Conservation (phyloP, 2,888 invertebrate species). For the Drosophila ezoana region DNA sequence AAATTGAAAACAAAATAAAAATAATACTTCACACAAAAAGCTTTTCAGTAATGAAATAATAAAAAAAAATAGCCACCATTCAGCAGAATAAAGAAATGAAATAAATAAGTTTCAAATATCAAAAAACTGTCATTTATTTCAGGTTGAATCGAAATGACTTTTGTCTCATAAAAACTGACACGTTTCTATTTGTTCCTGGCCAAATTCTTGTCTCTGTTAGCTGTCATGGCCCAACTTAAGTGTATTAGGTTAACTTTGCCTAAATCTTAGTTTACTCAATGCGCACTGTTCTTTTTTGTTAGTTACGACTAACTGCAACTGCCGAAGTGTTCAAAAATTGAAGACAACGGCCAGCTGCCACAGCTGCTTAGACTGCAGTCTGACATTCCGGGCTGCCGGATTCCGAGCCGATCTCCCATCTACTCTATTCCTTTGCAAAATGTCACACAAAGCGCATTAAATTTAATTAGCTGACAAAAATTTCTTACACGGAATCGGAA, state of each 20-base stretch:
- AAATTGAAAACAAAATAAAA: too few relatives aligned
- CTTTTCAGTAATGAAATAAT: conserved; percentile 7
- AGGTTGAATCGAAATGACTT: conserved; percentile 12
- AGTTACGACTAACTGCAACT: conserved; percentile 18
- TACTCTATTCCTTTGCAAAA: conserved; percentile 19
- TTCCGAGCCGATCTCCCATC: background rate
- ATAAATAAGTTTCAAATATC: background rate
- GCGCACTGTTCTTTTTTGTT: background rate
- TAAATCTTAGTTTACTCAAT: conserved; percentile 24
- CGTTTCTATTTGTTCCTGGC: conserved; percentile 40
- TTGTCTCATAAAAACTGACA: conserved; percentile 62
- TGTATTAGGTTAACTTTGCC: conserved; percentile 6
- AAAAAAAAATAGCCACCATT: background rate
- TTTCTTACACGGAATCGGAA: conserved; percentile 39
- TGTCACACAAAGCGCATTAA: conserved; percentile 63
- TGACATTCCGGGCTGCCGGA: conserved; percentile 7
- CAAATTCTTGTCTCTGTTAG: conserved; percentile 18
- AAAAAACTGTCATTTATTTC: conserved; percentile 29
- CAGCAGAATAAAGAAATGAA: conserved; percentile 3
- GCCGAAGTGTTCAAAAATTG: conserved; percentile 60
- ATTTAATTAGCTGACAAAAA: conserved; percentile 75
- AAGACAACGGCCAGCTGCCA: conserved; percentile 35
- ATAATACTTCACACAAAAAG: background rate
- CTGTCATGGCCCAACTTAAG: conserved; percentile 27
- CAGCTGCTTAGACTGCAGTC: conserved; percentile 30